Percentiles rank a stretch among this genome's conserved stretches.
Evolutionary conservation across 2,113 vertebrate species (phyloP).

Genomic region (Leptodactylus fuscus): DNA sequence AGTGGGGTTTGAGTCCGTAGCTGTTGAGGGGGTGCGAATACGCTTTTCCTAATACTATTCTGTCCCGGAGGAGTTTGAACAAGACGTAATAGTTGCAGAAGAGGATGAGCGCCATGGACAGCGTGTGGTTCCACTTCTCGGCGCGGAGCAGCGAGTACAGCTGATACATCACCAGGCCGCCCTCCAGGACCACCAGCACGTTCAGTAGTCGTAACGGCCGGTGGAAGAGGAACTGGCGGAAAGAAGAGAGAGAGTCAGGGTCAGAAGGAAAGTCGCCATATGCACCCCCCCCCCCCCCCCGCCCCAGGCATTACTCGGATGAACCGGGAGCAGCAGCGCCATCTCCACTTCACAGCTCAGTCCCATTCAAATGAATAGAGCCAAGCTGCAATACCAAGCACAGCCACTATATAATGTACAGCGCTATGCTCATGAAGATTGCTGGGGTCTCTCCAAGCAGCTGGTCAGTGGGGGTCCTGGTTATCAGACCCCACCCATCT

Average conservation of each 20-base stretch:
- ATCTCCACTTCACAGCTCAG: too few species aligned
- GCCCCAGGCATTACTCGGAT: too few species aligned
- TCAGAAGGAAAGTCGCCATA: neutral
- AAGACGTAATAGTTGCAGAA: constrained; percentile 99
- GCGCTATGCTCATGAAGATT: too few species aligned
- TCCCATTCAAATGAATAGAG: too few species aligned
- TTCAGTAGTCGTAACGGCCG: constrained; percentile 98
- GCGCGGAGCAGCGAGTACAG: constrained; percentile 95
- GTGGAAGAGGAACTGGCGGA: constrained; percentile 92
- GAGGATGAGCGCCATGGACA: constrained; percentile 96
- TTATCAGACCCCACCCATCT: too few species aligned
- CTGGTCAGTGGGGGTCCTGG: too few species aligned
- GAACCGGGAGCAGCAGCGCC: too few species aligned
- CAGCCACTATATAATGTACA: too few species aligned
- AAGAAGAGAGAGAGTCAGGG: neutral
- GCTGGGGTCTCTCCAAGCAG: too few species aligned
- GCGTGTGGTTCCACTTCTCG: constrained; percentile 98
- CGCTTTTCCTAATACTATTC: constrained; percentile 95
- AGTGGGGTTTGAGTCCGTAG: constrained; percentile 92
- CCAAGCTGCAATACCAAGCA: too few species aligned
- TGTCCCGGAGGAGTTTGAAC: constrained; percentile 96
- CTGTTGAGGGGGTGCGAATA: constrained; percentile 89
- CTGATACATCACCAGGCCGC: constrained; percentile 94
- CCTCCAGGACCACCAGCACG: constrained; percentile 94
- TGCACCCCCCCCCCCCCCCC: too few species aligned